Conservation (phyloP, 2,888 invertebrate species). For the Aphodius sticticus region DNA sequence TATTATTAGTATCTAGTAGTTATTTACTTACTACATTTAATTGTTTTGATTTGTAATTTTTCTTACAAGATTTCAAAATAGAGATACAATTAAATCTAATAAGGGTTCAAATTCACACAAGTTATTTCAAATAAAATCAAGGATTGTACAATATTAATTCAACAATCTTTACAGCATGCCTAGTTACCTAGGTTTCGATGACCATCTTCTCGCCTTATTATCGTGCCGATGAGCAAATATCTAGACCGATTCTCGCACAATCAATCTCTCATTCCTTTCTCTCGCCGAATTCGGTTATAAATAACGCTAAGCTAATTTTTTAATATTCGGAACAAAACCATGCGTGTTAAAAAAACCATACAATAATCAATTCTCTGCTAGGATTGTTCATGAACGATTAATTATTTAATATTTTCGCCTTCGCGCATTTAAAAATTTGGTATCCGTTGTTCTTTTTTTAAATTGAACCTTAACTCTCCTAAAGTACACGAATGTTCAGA, state of each 20-base stretch:
- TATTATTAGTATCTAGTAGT: constrained; percentile 19
- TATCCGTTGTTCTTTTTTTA: neutral
- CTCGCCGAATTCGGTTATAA: too few species aligned
- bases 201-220: neutral
- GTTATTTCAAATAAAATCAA: constrained; percentile 9
- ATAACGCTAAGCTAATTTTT: neutral
- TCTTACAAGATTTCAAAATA: constrained; percentile 7
- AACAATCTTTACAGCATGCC: neutral
- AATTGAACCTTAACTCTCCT: too few species aligned
- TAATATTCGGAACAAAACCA: neutral
- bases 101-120: neutral
- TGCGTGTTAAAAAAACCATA: neutral
- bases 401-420: too few species aligned
- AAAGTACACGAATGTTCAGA: too few species aligned
- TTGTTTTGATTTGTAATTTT: constrained; percentile 11
- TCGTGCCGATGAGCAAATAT: neutral
- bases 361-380: neutral
- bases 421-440: neutral
- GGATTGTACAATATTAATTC: constrained; percentile 8
- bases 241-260: neutral
- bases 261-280: neutral
- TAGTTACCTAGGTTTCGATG: neutral
- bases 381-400: neutral
- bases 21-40: constrained; percentile 8
- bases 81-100: neutral